These are phyloP conservation scores for Drosophila lini DNA, from an alignment of 1,140 invertebrate genomes.

Conservation along the genomic window DNA sequence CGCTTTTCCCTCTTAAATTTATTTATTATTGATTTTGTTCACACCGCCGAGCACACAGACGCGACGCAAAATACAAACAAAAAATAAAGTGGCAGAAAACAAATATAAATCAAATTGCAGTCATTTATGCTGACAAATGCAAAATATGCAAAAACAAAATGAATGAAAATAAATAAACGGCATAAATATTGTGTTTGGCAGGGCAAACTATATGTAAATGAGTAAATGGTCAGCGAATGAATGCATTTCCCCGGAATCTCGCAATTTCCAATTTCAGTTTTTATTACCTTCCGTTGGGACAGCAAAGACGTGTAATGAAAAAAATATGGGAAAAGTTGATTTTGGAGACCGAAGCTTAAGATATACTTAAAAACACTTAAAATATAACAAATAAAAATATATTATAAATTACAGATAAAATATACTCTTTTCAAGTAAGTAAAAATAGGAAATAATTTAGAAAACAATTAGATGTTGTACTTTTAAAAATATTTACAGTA, in stretches of 20 bases:
- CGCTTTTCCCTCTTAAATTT: constrained; percentile 8
- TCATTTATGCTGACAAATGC: constrained; percentile 58
- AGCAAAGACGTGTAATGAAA: constrained; percentile 7
- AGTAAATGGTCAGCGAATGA: constrained; percentile 28
- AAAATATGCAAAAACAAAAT: constrained; percentile 24
- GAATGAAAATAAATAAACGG: constrained; percentile 30
- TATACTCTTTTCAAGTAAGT: too few relatives aligned
- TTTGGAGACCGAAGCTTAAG: neutral
- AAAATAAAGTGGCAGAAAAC: constrained; percentile 5
- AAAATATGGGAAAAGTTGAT: neutral
- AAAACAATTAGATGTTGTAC: too few relatives aligned
- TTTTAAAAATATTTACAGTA: too few relatives aligned
- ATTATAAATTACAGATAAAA: too few relatives aligned
- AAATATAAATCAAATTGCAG: constrained; percentile 54
- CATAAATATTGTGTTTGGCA: constrained; percentile 49
- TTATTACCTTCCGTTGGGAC: constrained; percentile 36
- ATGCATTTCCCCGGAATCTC: constrained; percentile 35
- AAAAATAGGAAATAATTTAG: too few relatives aligned
- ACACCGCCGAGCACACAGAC: neutral
- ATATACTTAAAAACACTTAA: neutral
- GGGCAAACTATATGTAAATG: constrained; percentile 41
- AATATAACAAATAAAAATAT: too few relatives aligned
- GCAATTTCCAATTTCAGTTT: constrained; percentile 25
- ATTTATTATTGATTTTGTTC: constrained; percentile 36
- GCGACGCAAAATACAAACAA: neutral